Percentiles rank a stretch among this genome's conserved stretches.
These are phyloP conservation scores for Drosophila azteca DNA, from an alignment of 1,140 invertebrate species.

Conservation along the genomic window DNA sequence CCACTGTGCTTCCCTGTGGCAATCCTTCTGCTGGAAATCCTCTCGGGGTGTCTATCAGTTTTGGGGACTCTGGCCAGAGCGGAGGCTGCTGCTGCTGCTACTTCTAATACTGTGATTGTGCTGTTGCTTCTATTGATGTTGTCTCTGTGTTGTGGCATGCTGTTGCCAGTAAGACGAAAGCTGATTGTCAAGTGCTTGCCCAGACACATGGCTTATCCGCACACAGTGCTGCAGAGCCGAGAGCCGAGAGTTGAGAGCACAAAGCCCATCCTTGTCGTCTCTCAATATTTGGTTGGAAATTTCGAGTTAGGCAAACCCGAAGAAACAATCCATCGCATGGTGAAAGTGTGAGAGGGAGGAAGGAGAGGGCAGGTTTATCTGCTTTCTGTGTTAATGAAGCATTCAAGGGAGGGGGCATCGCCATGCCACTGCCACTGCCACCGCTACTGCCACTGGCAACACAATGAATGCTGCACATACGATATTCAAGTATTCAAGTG, in stretches of 20 bases:
- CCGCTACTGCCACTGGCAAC: constrained; percentile 14
- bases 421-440: too few species aligned
- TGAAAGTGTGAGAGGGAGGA: not conserved
- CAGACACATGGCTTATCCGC: constrained; percentile 72
- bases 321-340: constrained; percentile 3
- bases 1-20: constrained; percentile 13
- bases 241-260: not conserved
- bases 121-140: constrained; percentile 20
- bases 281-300: constrained; percentile 52
- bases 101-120: constrained; percentile 8
- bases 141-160: constrained; percentile 22
- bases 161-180: constrained; percentile 59
- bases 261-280: not conserved
- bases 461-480: too few species aligned
- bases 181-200: constrained; percentile 76
- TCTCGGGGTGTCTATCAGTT: constrained; percentile 26
- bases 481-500: constrained; percentile 58
- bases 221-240: too few species aligned
- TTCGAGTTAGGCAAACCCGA: constrained; percentile 62
- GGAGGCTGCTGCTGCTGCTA: constrained; percentile 14
- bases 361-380: not conserved
- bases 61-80: constrained; percentile 26
- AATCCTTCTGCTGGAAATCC: constrained; percentile 1
- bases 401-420: too few species aligned
- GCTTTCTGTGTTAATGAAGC: too few species aligned